phyloP scores from a whole-genome alignment of 2,888 invertebrate genomes.

The Leptothorax acervorum region DNA sequence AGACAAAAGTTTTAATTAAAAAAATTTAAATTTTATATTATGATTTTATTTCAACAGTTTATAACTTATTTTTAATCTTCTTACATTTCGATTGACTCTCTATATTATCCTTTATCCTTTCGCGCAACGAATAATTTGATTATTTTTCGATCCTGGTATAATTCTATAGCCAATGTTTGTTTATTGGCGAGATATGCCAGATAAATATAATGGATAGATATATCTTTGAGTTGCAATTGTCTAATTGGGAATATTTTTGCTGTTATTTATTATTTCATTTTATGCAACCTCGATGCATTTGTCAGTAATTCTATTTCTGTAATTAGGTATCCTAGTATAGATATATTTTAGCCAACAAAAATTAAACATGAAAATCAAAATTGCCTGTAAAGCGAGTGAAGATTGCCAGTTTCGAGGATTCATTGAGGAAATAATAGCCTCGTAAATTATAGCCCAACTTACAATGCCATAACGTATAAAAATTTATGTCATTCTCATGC shows the following conservation, averaged over 20 bases:
- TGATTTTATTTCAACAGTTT: not conserved
- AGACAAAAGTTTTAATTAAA: not conserved
- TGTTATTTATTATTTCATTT: slow-evolving; percentile 21
- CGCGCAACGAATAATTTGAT: slow-evolving; percentile 2
- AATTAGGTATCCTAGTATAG: not conserved
- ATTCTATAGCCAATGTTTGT: not conserved
- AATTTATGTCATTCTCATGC: slow-evolving; percentile 34
- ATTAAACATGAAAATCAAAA: slow-evolving; percentile 4
- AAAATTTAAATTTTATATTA: not conserved
- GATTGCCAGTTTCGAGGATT: slow-evolving; percentile 11
- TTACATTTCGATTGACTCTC: not conserved
- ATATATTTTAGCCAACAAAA: not conserved
- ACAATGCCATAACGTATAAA: not conserved
- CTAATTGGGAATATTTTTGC: slow-evolving; percentile 9
- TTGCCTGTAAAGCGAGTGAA: not conserved
- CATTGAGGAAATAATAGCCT: slow-evolving; percentile 7
- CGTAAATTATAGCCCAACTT: slow-evolving; percentile 14
- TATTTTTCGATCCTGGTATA: not conserved
- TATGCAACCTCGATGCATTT: not conserved
- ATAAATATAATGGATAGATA: not conserved
- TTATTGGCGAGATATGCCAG: not conserved
- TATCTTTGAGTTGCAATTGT: not conserved
- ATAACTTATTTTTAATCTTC: not conserved
- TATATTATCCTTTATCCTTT: not conserved
- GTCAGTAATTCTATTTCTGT: slow-evolving; percentile 9